Conservation (phyloP, 2,113 vertebrate genomes). For the Perca schrenkii region DNA sequence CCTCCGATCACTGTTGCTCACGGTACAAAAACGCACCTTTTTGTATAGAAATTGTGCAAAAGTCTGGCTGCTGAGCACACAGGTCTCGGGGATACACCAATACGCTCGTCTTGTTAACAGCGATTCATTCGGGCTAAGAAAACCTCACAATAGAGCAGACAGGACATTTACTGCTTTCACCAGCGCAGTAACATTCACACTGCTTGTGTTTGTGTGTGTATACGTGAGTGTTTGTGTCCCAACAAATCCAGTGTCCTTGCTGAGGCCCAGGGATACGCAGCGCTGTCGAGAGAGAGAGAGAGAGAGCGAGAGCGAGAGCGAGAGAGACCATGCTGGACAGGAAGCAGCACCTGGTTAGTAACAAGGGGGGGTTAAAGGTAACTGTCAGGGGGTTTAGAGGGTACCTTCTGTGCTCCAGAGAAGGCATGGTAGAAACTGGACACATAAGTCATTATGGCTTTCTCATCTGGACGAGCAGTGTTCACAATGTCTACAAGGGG, state of each 20-base stretch:
- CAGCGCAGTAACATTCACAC: neutral
- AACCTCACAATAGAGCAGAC: no score
- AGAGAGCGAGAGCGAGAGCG: constrained; percentile 7
- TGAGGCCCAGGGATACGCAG: constrained; percentile 13
- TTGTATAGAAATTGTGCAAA: no score
- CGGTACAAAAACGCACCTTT: no score
- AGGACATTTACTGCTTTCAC: constrained; percentile 19
- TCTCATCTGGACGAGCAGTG: constrained; percentile 97
- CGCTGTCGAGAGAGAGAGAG: constrained; percentile 37
- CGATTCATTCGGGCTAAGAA: no score
- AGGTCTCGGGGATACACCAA: no score
- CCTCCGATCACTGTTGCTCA: no score
- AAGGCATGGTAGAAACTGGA: constrained; percentile 99
- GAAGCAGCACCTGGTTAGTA: constrained; percentile 70
- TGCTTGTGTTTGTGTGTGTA: neutral
- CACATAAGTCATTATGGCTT: constrained; percentile 99
- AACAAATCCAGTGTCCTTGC: neutral
- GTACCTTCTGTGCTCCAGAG: constrained; percentile 98
- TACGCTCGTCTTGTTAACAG: no score
- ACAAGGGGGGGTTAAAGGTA: constrained; percentile 38
- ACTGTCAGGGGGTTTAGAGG: constrained; percentile 22
- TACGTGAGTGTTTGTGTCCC: constrained; percentile 35
- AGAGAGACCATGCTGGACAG: constrained; percentile 80
- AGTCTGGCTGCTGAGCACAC: no score
- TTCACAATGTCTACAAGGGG: constrained; percentile 93